Evolutionary conservation across 2,888 invertebrate species (phyloP).

Genomic region (Lithophane leautieri): DNA sequence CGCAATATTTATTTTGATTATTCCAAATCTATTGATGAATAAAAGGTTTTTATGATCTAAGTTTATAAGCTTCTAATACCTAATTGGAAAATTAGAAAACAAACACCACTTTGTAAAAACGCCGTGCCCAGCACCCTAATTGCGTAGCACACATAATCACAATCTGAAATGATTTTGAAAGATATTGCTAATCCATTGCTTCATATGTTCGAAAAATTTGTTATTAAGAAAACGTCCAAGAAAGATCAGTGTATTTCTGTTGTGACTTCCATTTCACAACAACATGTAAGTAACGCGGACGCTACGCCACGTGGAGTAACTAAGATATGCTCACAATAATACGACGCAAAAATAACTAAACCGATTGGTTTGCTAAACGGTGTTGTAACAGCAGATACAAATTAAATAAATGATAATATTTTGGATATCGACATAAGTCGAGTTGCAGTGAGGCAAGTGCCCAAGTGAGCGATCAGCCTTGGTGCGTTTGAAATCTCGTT

Average conservation of each 20-base stretch:
- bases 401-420: constrained; percentile 61
- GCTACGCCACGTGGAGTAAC: constrained; percentile 5
- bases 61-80: background rate
- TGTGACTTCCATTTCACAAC: constrained; percentile 27
- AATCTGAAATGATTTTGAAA: too few species aligned
- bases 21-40: background rate
- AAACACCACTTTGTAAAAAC: constrained; percentile 2
- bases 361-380: constrained; percentile 32
- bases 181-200: too few species aligned
- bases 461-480: constrained; percentile 77
- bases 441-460: constrained; percentile 64
- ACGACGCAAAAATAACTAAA: constrained; percentile 40
- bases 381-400: constrained; percentile 44
- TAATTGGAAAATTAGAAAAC: background rate
- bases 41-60: background rate
- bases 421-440: constrained; percentile 54
- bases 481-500: constrained; percentile 77
- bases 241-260: constrained; percentile 23
- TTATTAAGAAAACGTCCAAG: background rate
- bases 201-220: too few species aligned
- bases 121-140: background rate
- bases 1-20: background rate
- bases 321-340: constrained; percentile 19
- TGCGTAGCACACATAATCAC: too few species aligned
- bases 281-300: background rate